These are phyloP conservation scores for Caenorhabditis tropicalis DNA, from an alignment of 1,140 invertebrate genomes.

Conservation along the genomic window DNA sequence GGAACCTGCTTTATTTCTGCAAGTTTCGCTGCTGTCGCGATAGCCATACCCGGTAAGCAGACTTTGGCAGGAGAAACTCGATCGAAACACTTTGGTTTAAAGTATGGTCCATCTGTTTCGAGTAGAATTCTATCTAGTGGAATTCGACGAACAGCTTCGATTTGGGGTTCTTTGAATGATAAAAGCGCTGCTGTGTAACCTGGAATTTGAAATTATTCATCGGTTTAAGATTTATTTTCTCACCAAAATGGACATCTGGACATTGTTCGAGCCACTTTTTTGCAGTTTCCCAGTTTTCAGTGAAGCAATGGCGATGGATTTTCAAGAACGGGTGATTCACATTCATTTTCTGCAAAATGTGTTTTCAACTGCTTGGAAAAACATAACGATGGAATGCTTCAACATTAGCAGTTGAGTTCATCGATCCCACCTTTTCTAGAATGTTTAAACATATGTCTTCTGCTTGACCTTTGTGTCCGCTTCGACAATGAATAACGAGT, in stretches of 20 bases:
- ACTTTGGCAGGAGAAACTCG: not conserved
- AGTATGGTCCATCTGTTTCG: slow-evolving; percentile 40
- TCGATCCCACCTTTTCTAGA: slow-evolving; percentile 4
- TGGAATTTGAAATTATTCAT: not conserved
- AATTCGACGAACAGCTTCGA: not conserved
- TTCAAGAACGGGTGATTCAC: not conserved
- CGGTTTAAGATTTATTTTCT: not conserved
- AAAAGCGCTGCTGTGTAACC: not conserved
- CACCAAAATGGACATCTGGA: slow-evolving; percentile 46
- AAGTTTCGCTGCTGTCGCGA: not conserved
- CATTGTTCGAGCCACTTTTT: slow-evolving; percentile 19
- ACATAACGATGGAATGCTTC: no score
- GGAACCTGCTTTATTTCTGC: not conserved
- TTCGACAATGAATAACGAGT: slow-evolving; percentile 31
- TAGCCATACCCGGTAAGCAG: not conserved
- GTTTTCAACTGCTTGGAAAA: no score
- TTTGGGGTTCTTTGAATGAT: not conserved
- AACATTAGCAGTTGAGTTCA: no score
- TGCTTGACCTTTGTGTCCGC: not conserved
- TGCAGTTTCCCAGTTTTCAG: not conserved
- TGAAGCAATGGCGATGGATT: slow-evolving; percentile 45
- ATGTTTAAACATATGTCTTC: slow-evolving; percentile 36
- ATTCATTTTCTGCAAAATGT: slow-evolving; percentile 3
- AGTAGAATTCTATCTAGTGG: slow-evolving; percentile 28
- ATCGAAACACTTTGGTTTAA: slow-evolving; percentile 22